Conservation (phyloP, 2,888 invertebrate genomes). For the Heliconius sara region DNA sequence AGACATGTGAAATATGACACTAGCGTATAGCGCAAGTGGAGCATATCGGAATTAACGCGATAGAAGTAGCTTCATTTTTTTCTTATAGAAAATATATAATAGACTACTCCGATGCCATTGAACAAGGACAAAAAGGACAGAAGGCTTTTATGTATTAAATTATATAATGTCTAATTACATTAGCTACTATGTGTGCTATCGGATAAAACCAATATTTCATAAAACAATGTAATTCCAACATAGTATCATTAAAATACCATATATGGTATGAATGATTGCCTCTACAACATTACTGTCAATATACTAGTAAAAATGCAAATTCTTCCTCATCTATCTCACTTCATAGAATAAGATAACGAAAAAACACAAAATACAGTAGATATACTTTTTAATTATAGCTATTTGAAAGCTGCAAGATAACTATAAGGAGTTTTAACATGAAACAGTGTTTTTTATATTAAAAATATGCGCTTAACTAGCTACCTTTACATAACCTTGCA, state of each 20-base stretch:
- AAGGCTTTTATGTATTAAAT: neutral
- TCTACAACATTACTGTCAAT: slow-evolving; percentile 1
- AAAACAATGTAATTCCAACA: neutral
- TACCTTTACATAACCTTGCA: slow-evolving; percentile 34
- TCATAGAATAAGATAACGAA: slow-evolving; percentile 10
- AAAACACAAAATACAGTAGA: slow-evolving; percentile 10
- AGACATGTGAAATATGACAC: too few relatives aligned
- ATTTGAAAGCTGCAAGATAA: slow-evolving; percentile 11
- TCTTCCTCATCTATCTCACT: slow-evolving; percentile 1
- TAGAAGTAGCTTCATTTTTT: too few relatives aligned
- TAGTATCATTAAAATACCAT: neutral
- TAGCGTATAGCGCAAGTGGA: too few relatives aligned
- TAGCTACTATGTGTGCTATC: neutral
- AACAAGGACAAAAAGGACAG: too few relatives aligned
- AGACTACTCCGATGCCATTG: too few relatives aligned
- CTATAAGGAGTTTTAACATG: slow-evolving; percentile 11
- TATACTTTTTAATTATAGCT: slow-evolving; percentile 7
- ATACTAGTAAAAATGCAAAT: slow-evolving; percentile 2
- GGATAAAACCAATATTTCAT: neutral
- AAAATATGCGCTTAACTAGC: slow-evolving; percentile 3
- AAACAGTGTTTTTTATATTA: neutral
- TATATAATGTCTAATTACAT: neutral
- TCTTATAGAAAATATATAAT: too few relatives aligned
- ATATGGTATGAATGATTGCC: slow-evolving; percentile 3
- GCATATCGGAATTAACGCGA: too few relatives aligned